phyloP scores from a whole-genome alignment of 1,140 invertebrate genomes.

The Mizuhopecten yessoensis region DNA sequence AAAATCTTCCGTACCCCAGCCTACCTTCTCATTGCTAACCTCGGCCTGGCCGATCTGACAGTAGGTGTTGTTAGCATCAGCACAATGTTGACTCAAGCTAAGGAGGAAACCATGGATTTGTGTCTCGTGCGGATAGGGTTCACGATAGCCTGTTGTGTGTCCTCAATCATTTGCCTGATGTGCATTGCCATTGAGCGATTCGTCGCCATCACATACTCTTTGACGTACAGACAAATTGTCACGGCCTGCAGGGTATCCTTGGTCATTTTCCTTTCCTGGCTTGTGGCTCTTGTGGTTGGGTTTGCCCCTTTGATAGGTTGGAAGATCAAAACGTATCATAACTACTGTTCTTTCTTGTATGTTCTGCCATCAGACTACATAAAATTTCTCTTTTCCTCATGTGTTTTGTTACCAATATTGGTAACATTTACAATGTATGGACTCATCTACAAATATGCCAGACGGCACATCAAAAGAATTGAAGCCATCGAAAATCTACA shows the following conservation, averaged over 20 bases:
- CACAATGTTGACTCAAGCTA: constrained; percentile 66
- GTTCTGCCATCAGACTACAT: constrained; percentile 67
- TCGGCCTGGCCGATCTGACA: constrained; percentile 69
- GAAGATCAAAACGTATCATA: constrained; percentile 57
- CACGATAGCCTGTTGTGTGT: constrained; percentile 62
- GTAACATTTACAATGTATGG: constrained; percentile 67
- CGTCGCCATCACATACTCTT: constrained; percentile 68
- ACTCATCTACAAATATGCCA: constrained; percentile 66
- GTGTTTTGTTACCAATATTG: constrained; percentile 67
- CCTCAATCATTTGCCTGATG: constrained; percentile 66
- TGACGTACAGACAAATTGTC: constrained; percentile 66
- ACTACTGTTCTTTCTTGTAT: constrained; percentile 73
- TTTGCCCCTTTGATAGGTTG: constrained; percentile 72
- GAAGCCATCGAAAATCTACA: constrained; percentile 68
- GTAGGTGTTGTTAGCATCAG: constrained; percentile 72
- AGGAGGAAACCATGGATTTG: constrained; percentile 60
- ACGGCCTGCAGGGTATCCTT: constrained; percentile 54
- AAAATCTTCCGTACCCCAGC: constrained; percentile 67
- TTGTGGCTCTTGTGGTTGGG: constrained; percentile 66
- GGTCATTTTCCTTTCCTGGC: constrained; percentile 59
- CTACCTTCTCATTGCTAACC: constrained; percentile 66
- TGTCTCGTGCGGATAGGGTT: constrained; percentile 70
- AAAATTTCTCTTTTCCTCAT: constrained; percentile 62
- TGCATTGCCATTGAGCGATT: constrained; percentile 72
- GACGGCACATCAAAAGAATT: constrained; percentile 71